Evolutionary conservation across 2,888 invertebrate genomes (phyloP), one percentile per base, ranked within the genome.

Genomic region (Drosophila anomalata): DNA sequence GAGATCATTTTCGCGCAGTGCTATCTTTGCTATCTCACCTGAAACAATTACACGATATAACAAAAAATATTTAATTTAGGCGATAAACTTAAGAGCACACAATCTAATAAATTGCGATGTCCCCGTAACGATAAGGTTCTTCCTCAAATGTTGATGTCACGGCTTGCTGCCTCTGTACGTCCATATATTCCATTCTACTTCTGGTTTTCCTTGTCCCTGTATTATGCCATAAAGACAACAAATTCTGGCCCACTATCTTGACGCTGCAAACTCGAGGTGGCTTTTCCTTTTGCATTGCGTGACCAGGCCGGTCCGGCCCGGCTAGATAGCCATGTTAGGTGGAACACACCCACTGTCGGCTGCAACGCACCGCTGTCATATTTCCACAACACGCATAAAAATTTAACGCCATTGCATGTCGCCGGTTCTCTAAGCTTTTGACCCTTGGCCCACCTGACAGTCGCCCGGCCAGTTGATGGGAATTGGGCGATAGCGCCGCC

Each of bases 401-500:
- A 76, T 84, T 85, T 87, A 84, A 85, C 78, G 88, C 83, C 75
- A 75, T 82, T 73, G 80, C 86, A 82, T 85, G 74, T 62, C 71
- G 78, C 76, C 76, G 74, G 78, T 73, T 58, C 74, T 73, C 72
- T 78, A 78, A 61, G 73, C 83, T 74, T 75, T 82, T 82, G 82
- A 78, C 77, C 79, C 55, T 24, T 47, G 12, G 26, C 33, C 36
- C 60, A 61, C 20, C 69, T 41, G 26, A 48, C 61, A 42, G 29
- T 7, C 14, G 14, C 14, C 26, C 26, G 26, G 7, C 26, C 26
- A 26, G 20, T 62, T 60, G 84, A 80, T 87, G 85, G 54, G 77
- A 65, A 67, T 68, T 59, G 58, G 51, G 53, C 59, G 85, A 87
- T 78, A 78, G 58, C 59, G 24, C 36, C n/a, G 42, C 14, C 17